These are phyloP conservation scores for Nebria brevicollis DNA, from an alignment of 2,888 invertebrate genomes.

Conservation along the genomic window DNA sequence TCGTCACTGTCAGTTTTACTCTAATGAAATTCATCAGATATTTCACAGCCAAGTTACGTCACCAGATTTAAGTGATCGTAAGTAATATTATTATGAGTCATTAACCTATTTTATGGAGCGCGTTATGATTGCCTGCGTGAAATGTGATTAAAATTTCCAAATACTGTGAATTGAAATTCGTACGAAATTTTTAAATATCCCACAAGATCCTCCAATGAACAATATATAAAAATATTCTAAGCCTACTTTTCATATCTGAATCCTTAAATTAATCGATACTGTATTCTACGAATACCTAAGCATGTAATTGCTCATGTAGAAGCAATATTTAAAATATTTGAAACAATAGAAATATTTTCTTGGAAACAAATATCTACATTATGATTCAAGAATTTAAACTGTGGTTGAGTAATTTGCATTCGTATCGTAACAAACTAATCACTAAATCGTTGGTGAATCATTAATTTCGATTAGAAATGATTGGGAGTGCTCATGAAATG, in stretches of 20 bases:
- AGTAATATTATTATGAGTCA: slow-evolving; percentile 22
- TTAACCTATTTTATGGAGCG: slow-evolving; percentile 10
- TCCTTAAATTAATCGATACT: no score
- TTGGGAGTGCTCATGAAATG: slow-evolving; percentile 21
- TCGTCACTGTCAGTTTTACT: slow-evolving; percentile 34
- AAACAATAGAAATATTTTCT: no score
- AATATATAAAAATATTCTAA: no score
- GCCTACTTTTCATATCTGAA: no score
- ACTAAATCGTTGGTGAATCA: background rate
- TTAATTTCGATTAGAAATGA: background rate
- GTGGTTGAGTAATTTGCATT: background rate
- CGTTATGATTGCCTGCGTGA: background rate
- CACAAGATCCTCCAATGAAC: no score
- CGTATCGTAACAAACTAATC: background rate
- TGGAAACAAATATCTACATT: no score
- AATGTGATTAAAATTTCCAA: background rate
- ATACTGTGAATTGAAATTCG: background rate
- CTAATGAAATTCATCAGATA: slow-evolving; percentile 40
- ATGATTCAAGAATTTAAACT: background rate
- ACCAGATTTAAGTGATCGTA: slow-evolving; percentile 38
- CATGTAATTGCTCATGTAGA: no score
- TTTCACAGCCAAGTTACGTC: slow-evolving; percentile 31
- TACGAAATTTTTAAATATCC: background rate
- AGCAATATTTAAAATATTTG: no score
- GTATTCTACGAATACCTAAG: no score